Base-by-base conservation (phyloP, 2,888 invertebrate species). In the Parnassius glacialis region DNA sequence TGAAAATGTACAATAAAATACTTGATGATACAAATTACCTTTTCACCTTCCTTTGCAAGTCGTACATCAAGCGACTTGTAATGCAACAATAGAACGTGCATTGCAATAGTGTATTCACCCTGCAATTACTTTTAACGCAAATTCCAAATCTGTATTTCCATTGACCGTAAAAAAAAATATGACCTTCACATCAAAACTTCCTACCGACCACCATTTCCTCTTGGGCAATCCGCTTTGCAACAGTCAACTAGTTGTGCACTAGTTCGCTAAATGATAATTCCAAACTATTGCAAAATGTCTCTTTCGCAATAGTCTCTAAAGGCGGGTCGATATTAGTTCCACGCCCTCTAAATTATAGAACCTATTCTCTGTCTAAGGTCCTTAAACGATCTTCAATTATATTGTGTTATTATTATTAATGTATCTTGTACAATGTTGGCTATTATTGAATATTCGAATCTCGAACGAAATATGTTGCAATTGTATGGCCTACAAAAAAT, bases 211-310 rank as follows among this genome's bases (percentile, higher is more conserved):
- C 79, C 69, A 78, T 81, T 84, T 87, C 85, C 87, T 84, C 80
- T 73, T 67, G 87, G 82, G 71, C 67, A 81, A 81, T 85, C 83
- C 75, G 58, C 73, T 60, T 74, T 78, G 85, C 85, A 86, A 81
- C 76, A 74, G 70, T 71, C 76, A 62, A 65, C 70, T 74, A 74
- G 88, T 86, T 89, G 84, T 90, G 90, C 90, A 91, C 90, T 79
- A 90, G 84, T 90, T 90, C 84, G 79, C 75, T 78, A 82, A 84
- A 88, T 89, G 88, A 90, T 91, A 90, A 90, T 91, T 88, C 88
- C 85, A 74, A 88, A 84, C 80, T 78, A 72, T 91, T 91, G 89
- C 90, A 83, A 88, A 83, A 89, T 74, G 67, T 63, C 68, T 67
- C 67, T 80, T 80, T 86, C 83, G 88, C 85, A 84, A 85, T 79